Evolutionary conservation across 2,797 vertebrate species (phyloP).

Genomic region (Mionectes olivaceus): DNA sequence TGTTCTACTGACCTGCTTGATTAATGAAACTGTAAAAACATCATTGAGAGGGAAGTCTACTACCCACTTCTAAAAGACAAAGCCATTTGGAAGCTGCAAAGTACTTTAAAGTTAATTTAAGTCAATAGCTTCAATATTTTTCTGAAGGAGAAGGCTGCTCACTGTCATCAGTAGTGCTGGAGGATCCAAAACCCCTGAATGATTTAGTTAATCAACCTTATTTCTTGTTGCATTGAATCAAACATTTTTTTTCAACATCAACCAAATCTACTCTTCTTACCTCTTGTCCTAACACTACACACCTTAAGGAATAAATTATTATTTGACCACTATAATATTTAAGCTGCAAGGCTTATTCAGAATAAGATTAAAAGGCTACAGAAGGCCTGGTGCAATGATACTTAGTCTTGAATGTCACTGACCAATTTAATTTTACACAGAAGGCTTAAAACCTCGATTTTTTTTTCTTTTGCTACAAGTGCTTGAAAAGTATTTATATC

Average conservation of each 20-base stretch:
- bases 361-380: background rate
- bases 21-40: background rate
- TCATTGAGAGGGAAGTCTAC: background rate
- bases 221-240: background rate
- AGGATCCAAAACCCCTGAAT: rapidly evolving
- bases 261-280: background rate
- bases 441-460: background rate
- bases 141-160: background rate
- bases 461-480: background rate
- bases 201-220: background rate
- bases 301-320: background rate
- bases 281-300: background rate
- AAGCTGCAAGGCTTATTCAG: background rate
- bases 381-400: background rate
- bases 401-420: background rate
- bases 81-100: background rate
- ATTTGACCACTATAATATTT: background rate
- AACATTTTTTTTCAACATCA: background rate
- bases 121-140: background rate
- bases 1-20: background rate
- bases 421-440: background rate
- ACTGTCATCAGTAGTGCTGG: background rate
- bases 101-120: background rate
- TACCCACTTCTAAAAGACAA: background rate
- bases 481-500: background rate